Evolutionary conservation across 2,113 vertebrate species (phyloP).

Genomic region (Neomonachus schauinslandi): DNA sequence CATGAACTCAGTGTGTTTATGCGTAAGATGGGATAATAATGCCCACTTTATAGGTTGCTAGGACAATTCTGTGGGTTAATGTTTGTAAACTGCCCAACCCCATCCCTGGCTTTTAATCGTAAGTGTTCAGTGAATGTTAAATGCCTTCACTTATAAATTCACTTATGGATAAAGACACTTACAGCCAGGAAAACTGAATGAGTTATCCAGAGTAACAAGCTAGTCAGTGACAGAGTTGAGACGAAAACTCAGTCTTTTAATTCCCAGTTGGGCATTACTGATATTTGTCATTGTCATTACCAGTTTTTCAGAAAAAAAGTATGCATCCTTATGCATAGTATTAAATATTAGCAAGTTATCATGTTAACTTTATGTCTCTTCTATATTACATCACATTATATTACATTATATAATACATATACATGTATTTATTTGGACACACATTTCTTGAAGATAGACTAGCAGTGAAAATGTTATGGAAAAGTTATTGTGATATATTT

Average conservation of each 20-base stretch:
- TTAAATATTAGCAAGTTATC: neutral
- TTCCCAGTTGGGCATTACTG: neutral
- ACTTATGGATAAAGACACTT: neutral
- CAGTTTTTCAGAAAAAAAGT: neutral
- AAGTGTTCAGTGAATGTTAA: neutral
- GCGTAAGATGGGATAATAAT: neutral
- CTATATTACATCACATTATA: neutral
- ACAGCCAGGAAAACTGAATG: neutral
- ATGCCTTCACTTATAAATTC: neutral
- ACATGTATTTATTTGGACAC: neutral
- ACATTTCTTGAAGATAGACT: neutral
- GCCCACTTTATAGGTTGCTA: too few species aligned
- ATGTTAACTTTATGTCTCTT: neutral
- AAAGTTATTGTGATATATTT: neutral
- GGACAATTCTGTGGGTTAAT: neutral
- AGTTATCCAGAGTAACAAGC: neutral
- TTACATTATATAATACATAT: neutral
- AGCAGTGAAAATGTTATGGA: neutral
- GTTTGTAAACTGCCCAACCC: neutral
- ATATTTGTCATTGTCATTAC: neutral
- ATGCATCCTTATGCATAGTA: neutral
- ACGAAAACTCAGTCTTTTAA: neutral
- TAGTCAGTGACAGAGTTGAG: neutral
- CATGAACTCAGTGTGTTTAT: neutral
- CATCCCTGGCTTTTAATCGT: neutral